Conservation (phyloP, 2,888 invertebrate species). For the Aspidapion aeneum region DNA sequence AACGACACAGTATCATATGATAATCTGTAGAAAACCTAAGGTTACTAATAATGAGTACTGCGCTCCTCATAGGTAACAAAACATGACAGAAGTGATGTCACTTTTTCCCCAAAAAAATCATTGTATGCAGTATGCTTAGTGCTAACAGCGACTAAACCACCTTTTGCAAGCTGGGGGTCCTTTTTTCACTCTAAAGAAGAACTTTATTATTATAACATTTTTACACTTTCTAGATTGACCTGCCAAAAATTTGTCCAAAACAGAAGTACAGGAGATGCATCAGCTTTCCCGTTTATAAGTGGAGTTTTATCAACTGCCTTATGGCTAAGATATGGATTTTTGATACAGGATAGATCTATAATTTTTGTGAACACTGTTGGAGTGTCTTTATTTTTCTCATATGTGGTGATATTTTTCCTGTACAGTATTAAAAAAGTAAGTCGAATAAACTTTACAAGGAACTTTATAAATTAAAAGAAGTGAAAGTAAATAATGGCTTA, state of each 20-base stretch:
- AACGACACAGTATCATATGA: no score
- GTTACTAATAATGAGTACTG: no score
- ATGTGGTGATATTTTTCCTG: slow-evolving; percentile 66
- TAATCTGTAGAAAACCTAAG: no score
- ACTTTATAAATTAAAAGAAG: background rate
- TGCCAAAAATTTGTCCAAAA: slow-evolving; percentile 72
- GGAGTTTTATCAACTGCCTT: slow-evolving; percentile 73
- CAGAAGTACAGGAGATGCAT: slow-evolving; percentile 72
- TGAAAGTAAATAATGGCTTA: no score
- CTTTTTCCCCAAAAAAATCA: no score
- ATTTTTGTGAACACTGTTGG: slow-evolving; percentile 76
- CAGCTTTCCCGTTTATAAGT: slow-evolving; percentile 73
- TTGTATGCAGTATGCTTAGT: no score
- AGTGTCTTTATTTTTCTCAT: slow-evolving; percentile 63
- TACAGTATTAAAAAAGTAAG: slow-evolving; percentile 69
- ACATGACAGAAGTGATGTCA: no score
- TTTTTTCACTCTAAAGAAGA: no score
- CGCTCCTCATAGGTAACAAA: no score
- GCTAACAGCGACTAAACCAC: no score
- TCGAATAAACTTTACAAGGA: background rate
- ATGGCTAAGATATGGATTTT: slow-evolving; percentile 78
- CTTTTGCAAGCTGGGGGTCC: no score
- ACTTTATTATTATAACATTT: no score
- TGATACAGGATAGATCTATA: slow-evolving; percentile 68
- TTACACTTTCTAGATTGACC: slow-evolving; percentile 57